These are phyloP conservation scores for Drymodes brunneopygia DNA, from an alignment of 2,113 vertebrate species.

Conservation along the genomic window DNA sequence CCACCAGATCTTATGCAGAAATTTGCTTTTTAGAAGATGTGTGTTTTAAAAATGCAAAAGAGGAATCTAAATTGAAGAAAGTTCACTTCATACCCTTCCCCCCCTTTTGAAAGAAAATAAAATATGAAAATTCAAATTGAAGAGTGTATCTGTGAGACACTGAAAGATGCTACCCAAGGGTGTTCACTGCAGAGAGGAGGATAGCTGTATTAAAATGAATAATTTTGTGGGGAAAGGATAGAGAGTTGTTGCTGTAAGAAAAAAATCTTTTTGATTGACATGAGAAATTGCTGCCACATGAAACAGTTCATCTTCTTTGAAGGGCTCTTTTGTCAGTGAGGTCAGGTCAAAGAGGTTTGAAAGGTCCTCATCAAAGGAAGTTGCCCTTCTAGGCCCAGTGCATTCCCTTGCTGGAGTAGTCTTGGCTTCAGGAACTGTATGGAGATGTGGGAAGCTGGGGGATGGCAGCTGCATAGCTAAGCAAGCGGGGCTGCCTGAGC, in stretches of 20 bases:
- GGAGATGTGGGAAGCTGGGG: constrained; percentile 34
- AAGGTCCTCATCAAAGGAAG: constrained; percentile 67
- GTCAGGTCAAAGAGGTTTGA: constrained; percentile 69
- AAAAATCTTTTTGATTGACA: constrained; percentile 65
- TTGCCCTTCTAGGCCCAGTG: constrained; percentile 49
- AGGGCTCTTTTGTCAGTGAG: constrained; percentile 65
- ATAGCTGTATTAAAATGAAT: constrained; percentile 58
- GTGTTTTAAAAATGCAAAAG: constrained; percentile 32
- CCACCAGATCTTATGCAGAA: neutral
- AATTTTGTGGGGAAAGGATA: constrained; percentile 48
- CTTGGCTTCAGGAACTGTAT: constrained; percentile 47
- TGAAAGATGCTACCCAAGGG: constrained; percentile 58
- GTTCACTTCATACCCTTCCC: neutral
- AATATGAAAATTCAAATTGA: constrained; percentile 31
- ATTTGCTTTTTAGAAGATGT: neutral
- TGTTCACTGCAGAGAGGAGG: constrained; percentile 13
- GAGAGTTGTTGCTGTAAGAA: constrained; percentile 56
- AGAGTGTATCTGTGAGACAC: constrained; percentile 12
- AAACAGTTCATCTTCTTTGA: constrained; percentile 68
- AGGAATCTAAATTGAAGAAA: constrained; percentile 28
- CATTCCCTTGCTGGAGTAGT: constrained; percentile 51
- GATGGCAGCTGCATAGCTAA: constrained; percentile 62
- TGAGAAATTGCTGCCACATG: constrained; percentile 69
- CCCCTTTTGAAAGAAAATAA: constrained; percentile 37
- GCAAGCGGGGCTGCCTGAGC: neutral